These are phyloP conservation scores for Tyto alba DNA, from an alignment of 2,113 vertebrate genomes.

Conservation along the genomic window DNA sequence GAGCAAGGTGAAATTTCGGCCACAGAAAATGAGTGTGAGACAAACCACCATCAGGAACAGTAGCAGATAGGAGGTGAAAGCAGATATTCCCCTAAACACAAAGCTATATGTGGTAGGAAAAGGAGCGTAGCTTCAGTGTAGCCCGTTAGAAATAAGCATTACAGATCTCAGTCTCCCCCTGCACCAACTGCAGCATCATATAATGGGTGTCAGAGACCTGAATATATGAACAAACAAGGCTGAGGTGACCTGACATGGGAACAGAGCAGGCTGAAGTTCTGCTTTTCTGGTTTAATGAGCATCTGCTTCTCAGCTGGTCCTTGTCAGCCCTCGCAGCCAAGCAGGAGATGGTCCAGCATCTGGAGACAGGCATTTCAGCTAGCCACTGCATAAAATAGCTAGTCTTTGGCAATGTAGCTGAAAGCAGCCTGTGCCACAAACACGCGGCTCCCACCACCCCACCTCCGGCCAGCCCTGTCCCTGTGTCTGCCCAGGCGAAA, in stretches of 20 bases:
- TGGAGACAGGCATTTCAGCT: not conserved
- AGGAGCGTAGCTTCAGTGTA: not conserved
- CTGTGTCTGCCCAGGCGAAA: fast-evolving
- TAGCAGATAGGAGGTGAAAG: not conserved
- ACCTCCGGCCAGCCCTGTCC: not conserved
- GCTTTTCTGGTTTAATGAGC: not conserved
- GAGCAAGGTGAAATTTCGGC: not conserved
- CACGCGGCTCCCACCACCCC: not conserved
- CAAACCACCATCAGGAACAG: not conserved
- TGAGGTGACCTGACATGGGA: not conserved
- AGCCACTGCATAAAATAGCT: not conserved
- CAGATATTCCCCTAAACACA: not conserved
- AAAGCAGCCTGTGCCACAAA: not conserved
- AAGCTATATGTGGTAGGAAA: not conserved
- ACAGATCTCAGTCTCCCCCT: not conserved
- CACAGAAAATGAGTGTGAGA: not conserved
- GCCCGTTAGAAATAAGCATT: not conserved
- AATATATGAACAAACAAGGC: not conserved
- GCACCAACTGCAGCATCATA: not conserved
- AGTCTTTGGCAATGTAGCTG: fast-evolving
- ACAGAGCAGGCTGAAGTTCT: not conserved
- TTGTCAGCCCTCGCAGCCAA: not conserved
- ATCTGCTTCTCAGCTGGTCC: constrained; percentile 9
- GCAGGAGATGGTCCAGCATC: not conserved
- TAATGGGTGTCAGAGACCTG: no score